Evolutionary conservation across 2,113 vertebrate species (phyloP).

Genomic region (Centropus bengalensis): DNA sequence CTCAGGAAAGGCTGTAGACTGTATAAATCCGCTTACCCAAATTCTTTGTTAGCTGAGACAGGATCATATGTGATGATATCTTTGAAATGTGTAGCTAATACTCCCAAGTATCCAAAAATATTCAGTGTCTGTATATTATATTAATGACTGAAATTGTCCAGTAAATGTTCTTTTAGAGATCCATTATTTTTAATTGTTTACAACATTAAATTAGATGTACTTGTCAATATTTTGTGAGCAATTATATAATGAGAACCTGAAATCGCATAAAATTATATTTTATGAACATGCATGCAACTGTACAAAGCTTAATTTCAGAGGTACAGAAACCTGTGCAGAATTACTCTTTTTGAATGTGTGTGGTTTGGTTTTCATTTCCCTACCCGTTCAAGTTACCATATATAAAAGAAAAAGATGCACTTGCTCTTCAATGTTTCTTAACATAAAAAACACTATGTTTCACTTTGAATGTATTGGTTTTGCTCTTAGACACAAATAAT

Average conservation of each 20-base stretch:
- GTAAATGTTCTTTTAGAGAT: neutral
- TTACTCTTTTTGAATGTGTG: neutral
- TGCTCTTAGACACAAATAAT: constrained; percentile 29
- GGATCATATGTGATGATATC: constrained; percentile 7
- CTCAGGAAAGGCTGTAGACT: constrained; percentile 13
- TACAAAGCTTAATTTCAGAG: neutral
- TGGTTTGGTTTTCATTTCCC: neutral
- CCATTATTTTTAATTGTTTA: neutral
- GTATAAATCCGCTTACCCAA: constrained; percentile 37
- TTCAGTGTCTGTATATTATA: neutral
- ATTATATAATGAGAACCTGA: neutral
- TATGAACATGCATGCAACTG: neutral
- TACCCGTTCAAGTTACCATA: neutral
- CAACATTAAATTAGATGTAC: neutral
- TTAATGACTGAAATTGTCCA: neutral
- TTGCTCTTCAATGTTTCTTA: neutral
- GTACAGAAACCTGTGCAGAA: neutral
- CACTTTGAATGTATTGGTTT: neutral
- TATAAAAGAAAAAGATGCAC: neutral
- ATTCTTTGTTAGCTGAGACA: constrained; percentile 3
- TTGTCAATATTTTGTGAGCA: constrained; percentile 1
- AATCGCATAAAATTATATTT: neutral
- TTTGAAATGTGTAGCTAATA: constrained; percentile 27
- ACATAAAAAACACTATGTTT: neutral
- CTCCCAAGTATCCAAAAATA: neutral